Base-by-base conservation (phyloP, 1,140 invertebrate genomes). In the Zaprionus lachaisei region DNA sequence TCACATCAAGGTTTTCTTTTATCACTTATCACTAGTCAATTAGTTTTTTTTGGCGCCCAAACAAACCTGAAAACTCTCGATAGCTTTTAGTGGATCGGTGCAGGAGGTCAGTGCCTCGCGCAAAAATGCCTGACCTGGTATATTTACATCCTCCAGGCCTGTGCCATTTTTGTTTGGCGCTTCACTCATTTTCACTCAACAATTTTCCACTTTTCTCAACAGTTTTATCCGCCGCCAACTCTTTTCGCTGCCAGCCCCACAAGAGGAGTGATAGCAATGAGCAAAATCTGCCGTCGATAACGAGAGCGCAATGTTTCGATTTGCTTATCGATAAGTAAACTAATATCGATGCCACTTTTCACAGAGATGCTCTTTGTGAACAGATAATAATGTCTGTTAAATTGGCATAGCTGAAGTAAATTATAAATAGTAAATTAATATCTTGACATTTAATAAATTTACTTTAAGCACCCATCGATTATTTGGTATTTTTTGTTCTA, bases 1-100 rank as follows among this genome's bases (percentile, higher is more conserved):
- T 38, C 31, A 15, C 14, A 38, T 38, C 14, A 12, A 44, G 15
- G 5, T 44, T 44, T 44, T 44, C 41, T 44, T 44, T 44, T 44
- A 47, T 47, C n/a, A 47, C 41, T 47, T 47, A 47, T 47, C 41
- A 47, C 41, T 17, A 47, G n/a, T n/a, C 41, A 47, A 47, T 20
- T 4, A n/a, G 24, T 14, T 34, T 68, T 34, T 71, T 72, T 86
- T 86, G 51, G 71, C 79, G 81, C 79, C 56, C 65, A 81, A 79
- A 86, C 79, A 72, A 93, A 96, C 96, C 95, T 99, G 98, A 94
- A 99, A 99, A 94, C 99, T 98, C 94, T 99, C 97, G 80, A 99
- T 99, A 47, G 98, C 98, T 94, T 98, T 98, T 4, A 99, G 92
- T 15, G 98, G 98, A 94, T 99, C 98, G 1, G 97, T 98, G 92